Base-by-base conservation (phyloP, 2,888 invertebrate species). In the Megamerina dolium region DNA sequence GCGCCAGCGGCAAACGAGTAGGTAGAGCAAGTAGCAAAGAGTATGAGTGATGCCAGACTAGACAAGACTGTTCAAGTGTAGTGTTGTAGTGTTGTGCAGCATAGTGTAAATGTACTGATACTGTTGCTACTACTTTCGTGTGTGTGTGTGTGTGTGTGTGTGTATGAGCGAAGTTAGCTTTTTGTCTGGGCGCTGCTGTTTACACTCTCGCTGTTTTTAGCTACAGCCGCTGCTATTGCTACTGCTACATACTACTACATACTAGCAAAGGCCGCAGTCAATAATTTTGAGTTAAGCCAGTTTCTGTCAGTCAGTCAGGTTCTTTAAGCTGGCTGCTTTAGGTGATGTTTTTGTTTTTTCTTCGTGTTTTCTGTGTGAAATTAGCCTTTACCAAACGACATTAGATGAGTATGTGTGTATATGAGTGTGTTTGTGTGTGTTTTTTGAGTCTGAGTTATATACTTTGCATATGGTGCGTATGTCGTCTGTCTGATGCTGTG, bases 301-400 rank as follows among this genome's bases (percentile, higher is more conserved):
- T 21, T 38, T 46, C 30, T 38, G 41, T 39, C 39, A 35, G 26
- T 41, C 47, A 45, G 50, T 50, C 45, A 43, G 43, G 43, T 47
- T 50, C 43, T 50, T 50, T 33, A 43, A 50, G 50, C 37, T 43
- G 50, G 41, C 40, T 46, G 45, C 43, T 47, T 42, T 47, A 41
- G 45, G 34, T 50, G 42, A 45, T 10, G n/a, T n/a, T n/a, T n/a
- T n/a, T n/a, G n/a, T n/a, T n/a, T n/a, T n/a, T n/a, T n/a, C n/a
- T n/a, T n/a, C n/a, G n/a, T n/a, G n/a, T n/a, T n/a, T n/a, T n/a
- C n/a, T n/a, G n/a, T n/a, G n/a, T 19, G 13, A 33, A 10, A 16
- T 33, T 8, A 10, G 14, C 16, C 9, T 33, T 12, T 14, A 13
- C 6, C 5, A 31, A 33, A 18, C 18, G 19, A 35, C n/a, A 5